Percentiles rank a stretch among this genome's conserved stretches.
These are phyloP conservation scores for Tragelaphus scriptus DNA, from an alignment of 2,113 vertebrate genomes.

Conservation along the genomic window DNA sequence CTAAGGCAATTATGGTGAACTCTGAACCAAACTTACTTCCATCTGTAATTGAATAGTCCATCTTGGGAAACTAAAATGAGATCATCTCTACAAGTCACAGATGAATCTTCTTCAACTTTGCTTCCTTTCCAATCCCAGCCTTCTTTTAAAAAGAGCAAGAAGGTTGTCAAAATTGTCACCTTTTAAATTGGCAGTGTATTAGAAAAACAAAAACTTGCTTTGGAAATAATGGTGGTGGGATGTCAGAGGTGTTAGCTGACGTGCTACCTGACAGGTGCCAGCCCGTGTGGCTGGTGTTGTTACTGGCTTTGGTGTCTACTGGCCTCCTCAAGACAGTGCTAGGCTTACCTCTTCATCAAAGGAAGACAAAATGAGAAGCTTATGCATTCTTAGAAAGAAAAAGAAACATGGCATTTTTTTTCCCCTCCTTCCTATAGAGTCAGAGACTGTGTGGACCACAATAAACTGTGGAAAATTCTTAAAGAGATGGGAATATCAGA, in stretches of 20 bases:
- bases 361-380: background rate
- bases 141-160: slow-evolving; percentile 24
- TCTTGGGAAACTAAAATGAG: background rate
- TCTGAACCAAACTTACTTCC: background rate
- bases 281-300: fast-evolving
- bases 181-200: slow-evolving; percentile 47
- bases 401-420: background rate
- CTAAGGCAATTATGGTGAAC: background rate
- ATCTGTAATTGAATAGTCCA: background rate
- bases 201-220: slow-evolving; percentile 22
- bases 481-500: no score
- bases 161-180: slow-evolving; percentile 8
- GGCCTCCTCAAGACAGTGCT: background rate
- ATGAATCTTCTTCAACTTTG: background rate
- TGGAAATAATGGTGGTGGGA: slow-evolving; percentile 48
- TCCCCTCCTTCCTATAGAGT: background rate
- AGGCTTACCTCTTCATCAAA: background rate
- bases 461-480: no score
- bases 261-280: slow-evolving; percentile 40
- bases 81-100: background rate
- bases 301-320: background rate
- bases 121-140: background rate
- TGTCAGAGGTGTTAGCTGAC: background rate
- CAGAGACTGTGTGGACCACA: background rate
- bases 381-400: background rate